Evolutionary conservation across 2,113 vertebrate genomes (phyloP), one percentile per base, ranked within the genome.

Genomic region (Gavialis gangeticus): DNA sequence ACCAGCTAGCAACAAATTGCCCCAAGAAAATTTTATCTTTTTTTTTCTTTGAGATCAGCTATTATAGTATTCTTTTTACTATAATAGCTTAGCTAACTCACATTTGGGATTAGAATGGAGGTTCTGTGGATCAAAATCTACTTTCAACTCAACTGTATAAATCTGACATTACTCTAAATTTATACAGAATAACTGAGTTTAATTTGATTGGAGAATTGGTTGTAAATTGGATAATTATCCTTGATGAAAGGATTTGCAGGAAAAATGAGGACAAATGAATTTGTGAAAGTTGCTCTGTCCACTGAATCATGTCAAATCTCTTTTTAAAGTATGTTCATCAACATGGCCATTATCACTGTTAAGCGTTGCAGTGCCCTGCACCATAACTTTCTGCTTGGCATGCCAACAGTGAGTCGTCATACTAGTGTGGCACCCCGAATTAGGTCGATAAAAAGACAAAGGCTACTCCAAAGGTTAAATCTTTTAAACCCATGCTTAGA

Each of bases 1-100:
- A 66, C 13, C 58, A 62, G 69, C 66, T 58, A 5, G 77, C 62
- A 88, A 81, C 46, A 88, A 84, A 84, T 24, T 89, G 15, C 71
- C 80, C 75, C 21, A 25, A 83, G 25, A 92, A 46, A 92, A 66
- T 63, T 24, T 30, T 83, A 46, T 46, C 37, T 82, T 37, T 82
- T 94, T 91, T 90, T 82, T 94, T n/a, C 19, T 88, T 95, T 76
- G 62, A 30, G 92, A 89, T 87, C 56, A 64, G 58, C 77, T 90
- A 37, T 37, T 87, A 13, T 10, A 37, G 5, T 75, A 11, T 58
- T 88, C 71, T 89, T 2, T 14, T 90, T 85, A 57, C 55, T 67
- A 57, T 18, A 81, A 71, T 34, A 37, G 34, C 3, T 37, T 19
- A 6, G 30, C 75, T 78, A 81, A 71, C 54, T 25, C 82, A 11